Evolutionary conservation across 2,888 invertebrate genomes (phyloP).

Genomic region (Gisinianus flammeolus): DNA sequence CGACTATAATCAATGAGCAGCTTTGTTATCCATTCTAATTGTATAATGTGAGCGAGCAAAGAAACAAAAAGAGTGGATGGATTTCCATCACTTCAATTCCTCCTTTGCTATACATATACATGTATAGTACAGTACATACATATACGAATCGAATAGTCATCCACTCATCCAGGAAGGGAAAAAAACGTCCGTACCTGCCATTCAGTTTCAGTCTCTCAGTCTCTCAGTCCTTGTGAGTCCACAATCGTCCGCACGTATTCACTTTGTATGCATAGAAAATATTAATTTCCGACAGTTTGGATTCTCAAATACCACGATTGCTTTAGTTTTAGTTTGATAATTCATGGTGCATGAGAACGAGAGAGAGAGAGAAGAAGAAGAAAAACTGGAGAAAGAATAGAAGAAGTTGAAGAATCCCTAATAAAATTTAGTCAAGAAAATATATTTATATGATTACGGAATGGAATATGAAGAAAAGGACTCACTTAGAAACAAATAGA

Average conservation of each 20-base stretch:
- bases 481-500: background rate
- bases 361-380: background rate
- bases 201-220: too few relatives aligned
- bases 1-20: background rate
- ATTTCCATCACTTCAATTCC: too few relatives aligned
- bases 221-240: background rate
- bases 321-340: conserved; percentile 5
- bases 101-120: too few relatives aligned
- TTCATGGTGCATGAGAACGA: background rate
- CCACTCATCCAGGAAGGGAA: too few relatives aligned
- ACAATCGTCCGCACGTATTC: conserved; percentile 9
- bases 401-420: background rate
- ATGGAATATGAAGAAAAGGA: conserved; percentile 5
- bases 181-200: too few relatives aligned
- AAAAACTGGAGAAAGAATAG: background rate
- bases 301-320: background rate
- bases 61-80: too few relatives aligned
- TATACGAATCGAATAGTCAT: too few relatives aligned
- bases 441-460: background rate
- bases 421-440: background rate
- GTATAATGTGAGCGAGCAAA: too few relatives aligned
- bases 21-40: conserved; percentile 5
- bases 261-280: conserved; percentile 7
- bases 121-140: too few relatives aligned
- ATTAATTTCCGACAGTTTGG: conserved; percentile 2